These are phyloP conservation scores for Callosobruchus maculatus DNA, from an alignment of 2,888 invertebrate species.

Conservation along the genomic window DNA sequence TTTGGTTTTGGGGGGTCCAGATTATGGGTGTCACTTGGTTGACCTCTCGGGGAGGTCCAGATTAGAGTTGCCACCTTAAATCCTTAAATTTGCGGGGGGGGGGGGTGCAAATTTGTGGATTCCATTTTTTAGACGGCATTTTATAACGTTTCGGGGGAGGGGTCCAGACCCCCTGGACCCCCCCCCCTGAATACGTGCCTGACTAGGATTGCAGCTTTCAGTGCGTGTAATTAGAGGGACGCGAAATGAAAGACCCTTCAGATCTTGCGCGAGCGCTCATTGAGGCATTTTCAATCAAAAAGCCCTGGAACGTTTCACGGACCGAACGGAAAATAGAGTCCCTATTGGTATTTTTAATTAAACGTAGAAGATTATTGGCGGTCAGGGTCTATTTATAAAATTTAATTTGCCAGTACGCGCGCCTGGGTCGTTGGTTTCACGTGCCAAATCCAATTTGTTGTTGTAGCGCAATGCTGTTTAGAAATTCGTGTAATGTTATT, in stretches of 20 bases:
- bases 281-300: not conserved
- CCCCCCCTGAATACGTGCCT: too few relatives aligned
- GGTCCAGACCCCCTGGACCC: too few relatives aligned
- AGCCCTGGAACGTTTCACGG: not conserved
- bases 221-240: not conserved
- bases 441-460: not conserved
- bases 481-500: not conserved
- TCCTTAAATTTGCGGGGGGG: too few relatives aligned
- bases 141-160: too few relatives aligned
- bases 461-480: not conserved
- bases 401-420: not conserved
- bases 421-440: not conserved
- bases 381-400: not conserved
- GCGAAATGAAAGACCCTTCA: not conserved
- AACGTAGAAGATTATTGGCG: not conserved
- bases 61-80: too few relatives aligned
- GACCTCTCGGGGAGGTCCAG: too few relatives aligned
- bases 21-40: too few relatives aligned
- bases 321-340: too few relatives aligned
- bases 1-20: too few relatives aligned
- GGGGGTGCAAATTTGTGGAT: too few relatives aligned
- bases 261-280: not conserved
- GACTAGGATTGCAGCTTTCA: not conserved
- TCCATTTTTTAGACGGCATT: too few relatives aligned
- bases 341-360: not conserved